Percentiles rank a stretch among this genome's conserved stretches.
These are phyloP conservation scores for Magallana gigas DNA, from an alignment of 1,140 invertebrate species.

Conservation along the genomic window DNA sequence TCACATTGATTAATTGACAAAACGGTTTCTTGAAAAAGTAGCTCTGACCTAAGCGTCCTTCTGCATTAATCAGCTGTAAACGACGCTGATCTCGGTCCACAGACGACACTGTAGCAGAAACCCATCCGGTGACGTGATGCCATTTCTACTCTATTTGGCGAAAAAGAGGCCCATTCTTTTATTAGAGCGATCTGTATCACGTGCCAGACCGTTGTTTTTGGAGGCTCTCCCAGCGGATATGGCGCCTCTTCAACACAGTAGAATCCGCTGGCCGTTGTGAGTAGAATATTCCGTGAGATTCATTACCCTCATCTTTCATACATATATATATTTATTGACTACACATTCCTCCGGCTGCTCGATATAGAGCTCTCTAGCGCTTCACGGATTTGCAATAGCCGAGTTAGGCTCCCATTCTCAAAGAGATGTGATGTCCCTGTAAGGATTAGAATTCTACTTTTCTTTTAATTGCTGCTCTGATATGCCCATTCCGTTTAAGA, in stretches of 20 bases:
- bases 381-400: background rate
- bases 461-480: background rate
- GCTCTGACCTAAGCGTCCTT: background rate
- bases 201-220: slow-evolving; percentile 36
- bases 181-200: slow-evolving; percentile 33
- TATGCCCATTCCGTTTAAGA: background rate
- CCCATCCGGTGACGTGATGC: slow-evolving; percentile 16
- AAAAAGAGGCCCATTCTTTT: slow-evolving; percentile 37
- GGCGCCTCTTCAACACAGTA: slow-evolving; percentile 31
- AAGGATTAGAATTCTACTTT: background rate
- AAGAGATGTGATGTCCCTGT: background rate
- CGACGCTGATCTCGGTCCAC: background rate
- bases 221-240: slow-evolving; percentile 22
- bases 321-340: slow-evolving; percentile 32
- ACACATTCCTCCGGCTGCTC: background rate
- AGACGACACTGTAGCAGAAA: background rate
- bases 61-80: background rate
- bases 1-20: slow-evolving; percentile 21
- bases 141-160: slow-evolving; percentile 37
- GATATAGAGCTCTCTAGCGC: slow-evolving; percentile 4
- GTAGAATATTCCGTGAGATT: slow-evolving; percentile 35
- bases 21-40: slow-evolving; percentile 21
- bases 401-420: background rate
- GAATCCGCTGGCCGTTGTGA: background rate
- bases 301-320: slow-evolving; percentile 28